Percentiles rank a stretch among this genome's conserved stretches.
Evolutionary conservation across 1,140 invertebrate species (phyloP).

Genomic region (Sweltsa coloradensis): DNA sequence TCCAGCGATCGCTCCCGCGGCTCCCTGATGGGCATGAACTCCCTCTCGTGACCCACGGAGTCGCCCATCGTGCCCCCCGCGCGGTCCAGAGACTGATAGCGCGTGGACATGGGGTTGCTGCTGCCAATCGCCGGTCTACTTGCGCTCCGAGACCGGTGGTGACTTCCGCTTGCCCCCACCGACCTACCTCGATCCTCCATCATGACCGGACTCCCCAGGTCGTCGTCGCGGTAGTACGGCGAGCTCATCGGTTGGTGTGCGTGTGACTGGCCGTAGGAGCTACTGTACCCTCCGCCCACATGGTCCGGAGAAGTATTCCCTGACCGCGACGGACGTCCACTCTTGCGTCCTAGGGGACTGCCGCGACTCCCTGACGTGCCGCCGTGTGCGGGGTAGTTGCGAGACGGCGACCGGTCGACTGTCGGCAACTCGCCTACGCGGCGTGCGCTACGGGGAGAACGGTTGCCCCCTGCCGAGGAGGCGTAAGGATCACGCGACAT

Average conservation of each 20-base stretch:
- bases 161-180: conserved; percentile 44
- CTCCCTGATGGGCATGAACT: conserved; percentile 70
- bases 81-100: conserved; percentile 67
- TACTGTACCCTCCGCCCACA: conserved; percentile 32
- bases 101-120: conserved; percentile 35
- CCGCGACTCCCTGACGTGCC: conserved; percentile 27
- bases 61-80: too few species aligned
- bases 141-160: conserved; percentile 46
- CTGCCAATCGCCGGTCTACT: conserved; percentile 39
- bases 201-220: conserved; percentile 53
- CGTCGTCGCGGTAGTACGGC: conserved; percentile 60
- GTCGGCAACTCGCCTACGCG: conserved; percentile 59
- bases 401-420: conserved; percentile 70
- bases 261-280: conserved; percentile 17
- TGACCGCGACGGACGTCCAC: conserved; percentile 35
- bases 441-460: conserved; percentile 34
- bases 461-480: conserved; percentile 8
- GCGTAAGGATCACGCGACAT: conserved; percentile 11
- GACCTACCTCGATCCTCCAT: conserved; percentile 47
- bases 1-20: conserved; percentile 48
- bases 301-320: conserved; percentile 46
- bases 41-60: conserved; percentile 41
- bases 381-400: conserved; percentile 46
- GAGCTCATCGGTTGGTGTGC: conserved; percentile 42
- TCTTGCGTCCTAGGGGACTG: conserved; percentile 42